These are phyloP conservation scores for Carduelis carduelis DNA, from an alignment of 2,797 vertebrate genomes.

Conservation along the genomic window DNA sequence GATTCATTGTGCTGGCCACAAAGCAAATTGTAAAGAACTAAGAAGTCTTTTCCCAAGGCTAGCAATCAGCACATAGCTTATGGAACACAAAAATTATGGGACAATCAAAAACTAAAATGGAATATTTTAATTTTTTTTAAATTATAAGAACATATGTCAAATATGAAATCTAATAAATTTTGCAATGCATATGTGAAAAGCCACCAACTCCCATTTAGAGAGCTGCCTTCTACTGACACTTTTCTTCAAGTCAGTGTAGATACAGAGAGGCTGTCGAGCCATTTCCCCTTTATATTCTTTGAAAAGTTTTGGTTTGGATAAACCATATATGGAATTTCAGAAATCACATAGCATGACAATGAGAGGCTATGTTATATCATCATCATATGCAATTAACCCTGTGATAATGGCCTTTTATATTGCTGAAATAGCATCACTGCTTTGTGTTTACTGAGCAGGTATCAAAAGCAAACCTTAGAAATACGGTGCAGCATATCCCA, in stretches of 20 bases:
- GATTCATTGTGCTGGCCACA: neutral
- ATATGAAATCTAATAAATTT: neutral
- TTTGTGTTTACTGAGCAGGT: neutral
- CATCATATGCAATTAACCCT: neutral
- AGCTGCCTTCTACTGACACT: neutral
- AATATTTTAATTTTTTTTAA: neutral
- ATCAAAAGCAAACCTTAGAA: neutral
- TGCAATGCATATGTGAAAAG: neutral
- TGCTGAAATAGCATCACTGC: neutral
- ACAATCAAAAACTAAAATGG: neutral
- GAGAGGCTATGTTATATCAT: neutral
- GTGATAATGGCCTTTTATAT: neutral
- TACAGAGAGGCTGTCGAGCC: neutral
- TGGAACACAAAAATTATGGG: neutral
- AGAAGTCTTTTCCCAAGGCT: neutral
- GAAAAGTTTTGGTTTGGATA: neutral
- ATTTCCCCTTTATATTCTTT: neutral
- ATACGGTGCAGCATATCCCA: accelerated
- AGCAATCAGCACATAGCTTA: neutral
- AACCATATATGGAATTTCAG: neutral
- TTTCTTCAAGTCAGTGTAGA: neutral
- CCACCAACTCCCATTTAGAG: neutral
- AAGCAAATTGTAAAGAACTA: neutral
- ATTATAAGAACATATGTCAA: neutral
- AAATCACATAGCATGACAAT: neutral